A percentile compares a stretch with the other conserved stretches of the same genome.
phyloP scores from a whole-genome alignment of 2,113 vertebrate species.

The Oophaga pumilio region DNA sequence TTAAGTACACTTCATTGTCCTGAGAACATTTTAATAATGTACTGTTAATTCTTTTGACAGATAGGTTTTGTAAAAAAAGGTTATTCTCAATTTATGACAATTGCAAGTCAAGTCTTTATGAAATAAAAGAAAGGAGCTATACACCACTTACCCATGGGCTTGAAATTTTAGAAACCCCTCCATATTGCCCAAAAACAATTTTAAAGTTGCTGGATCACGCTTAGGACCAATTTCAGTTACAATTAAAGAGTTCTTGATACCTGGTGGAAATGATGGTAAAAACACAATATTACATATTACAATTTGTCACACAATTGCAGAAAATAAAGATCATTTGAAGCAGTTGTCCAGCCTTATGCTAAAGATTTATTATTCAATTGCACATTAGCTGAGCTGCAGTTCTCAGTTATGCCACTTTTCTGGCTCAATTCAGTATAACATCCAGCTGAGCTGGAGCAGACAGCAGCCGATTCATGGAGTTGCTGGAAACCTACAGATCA shows the following conservation, averaged over 20 bases:
- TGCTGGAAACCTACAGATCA: too few species aligned
- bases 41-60: too few species aligned
- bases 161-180: slow-evolving; percentile 78
- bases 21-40: too few species aligned
- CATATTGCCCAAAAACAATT: slow-evolving; percentile 83
- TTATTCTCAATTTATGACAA: not conserved
- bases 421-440: too few species aligned
- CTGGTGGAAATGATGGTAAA: slow-evolving; percentile 64
- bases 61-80: too few species aligned
- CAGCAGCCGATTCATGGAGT: too few species aligned
- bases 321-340: not conserved
- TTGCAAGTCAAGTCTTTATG: not conserved
- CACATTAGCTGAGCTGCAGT: too few species aligned
- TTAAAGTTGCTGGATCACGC: slow-evolving; percentile 81
- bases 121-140: not conserved
- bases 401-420: too few species aligned
- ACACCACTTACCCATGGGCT: slow-evolving; percentile 77
- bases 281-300: not conserved
- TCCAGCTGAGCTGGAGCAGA: too few species aligned
- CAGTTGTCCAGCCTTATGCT: too few species aligned
- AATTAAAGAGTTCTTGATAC: slow-evolving; percentile 83
- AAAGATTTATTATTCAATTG: too few species aligned
- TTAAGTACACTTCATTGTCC: too few species aligned
- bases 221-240: slow-evolving; percentile 86
- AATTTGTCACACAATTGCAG: not conserved